Conservation (phyloP, 2,113 vertebrate species). For the Potamarius usumacintae region DNA sequence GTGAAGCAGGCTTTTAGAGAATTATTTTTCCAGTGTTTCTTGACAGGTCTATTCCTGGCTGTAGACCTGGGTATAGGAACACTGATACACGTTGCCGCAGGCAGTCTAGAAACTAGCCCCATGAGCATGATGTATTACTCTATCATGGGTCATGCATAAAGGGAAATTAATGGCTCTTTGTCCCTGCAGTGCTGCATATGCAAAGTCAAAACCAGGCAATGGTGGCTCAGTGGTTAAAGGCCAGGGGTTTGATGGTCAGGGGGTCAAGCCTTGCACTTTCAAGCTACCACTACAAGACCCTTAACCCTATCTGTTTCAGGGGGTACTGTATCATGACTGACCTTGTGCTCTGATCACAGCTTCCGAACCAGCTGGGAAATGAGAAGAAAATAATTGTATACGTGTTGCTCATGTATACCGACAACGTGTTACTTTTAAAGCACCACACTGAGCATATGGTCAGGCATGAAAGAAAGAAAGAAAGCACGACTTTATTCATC, state of each 20-base stretch:
- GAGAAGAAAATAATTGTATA: background rate
- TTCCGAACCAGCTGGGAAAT: background rate
- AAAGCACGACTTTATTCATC: too few relatives aligned
- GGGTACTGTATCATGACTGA: background rate
- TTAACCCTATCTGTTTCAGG: background rate
- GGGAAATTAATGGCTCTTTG: conserved; percentile 30
- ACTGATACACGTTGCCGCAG: conserved; percentile 14
- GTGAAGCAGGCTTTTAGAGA: conserved; percentile 6
- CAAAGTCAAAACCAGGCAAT: background rate
- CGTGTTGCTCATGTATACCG: background rate
- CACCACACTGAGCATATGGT: conserved; percentile 11
- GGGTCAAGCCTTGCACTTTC: background rate
- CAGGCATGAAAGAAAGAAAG: background rate
- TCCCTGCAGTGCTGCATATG: background rate
- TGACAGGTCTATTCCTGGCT: conserved; percentile 28
- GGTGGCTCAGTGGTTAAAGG: too few relatives aligned
- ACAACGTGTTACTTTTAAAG: conserved; percentile 6
- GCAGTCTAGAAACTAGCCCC: conserved; percentile 20
- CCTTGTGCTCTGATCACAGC: too few relatives aligned
- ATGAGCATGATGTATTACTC: conserved; percentile 30
- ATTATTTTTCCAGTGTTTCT: background rate
- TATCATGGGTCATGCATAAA: conserved; percentile 38
- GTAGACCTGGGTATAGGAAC: conserved; percentile 7
- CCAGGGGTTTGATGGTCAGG: background rate
- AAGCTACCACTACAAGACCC: background rate